These are phyloP conservation scores for Lutjanus argentimaculatus DNA, from an alignment of 2,797 vertebrate genomes.

Conservation along the genomic window DNA sequence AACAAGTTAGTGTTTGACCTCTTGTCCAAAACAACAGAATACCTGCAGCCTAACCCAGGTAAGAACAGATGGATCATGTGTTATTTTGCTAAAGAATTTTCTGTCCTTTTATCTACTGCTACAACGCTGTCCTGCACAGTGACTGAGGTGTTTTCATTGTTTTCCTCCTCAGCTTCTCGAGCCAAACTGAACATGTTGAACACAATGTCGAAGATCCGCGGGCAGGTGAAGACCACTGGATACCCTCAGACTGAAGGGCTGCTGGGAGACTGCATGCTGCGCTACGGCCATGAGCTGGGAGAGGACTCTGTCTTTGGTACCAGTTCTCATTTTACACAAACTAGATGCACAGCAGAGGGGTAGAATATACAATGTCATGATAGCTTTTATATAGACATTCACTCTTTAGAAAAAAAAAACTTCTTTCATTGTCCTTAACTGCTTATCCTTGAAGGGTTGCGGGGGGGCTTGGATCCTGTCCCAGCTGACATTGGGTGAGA, in stretches of 20 bases:
- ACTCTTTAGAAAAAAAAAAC: neutral
- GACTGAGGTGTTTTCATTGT: neutral
- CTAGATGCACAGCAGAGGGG: neutral
- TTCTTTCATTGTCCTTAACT: too few relatives aligned
- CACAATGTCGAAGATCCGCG: constrained; percentile 94
- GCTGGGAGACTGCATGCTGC: constrained; percentile 95
- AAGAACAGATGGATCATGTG: constrained; percentile 12
- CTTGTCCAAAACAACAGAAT: constrained; percentile 94
- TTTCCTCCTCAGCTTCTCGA: constrained; percentile 87
- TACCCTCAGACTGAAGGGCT: constrained; percentile 95
- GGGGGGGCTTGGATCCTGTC: too few relatives aligned
- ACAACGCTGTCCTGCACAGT: neutral
- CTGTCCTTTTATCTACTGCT: neutral
- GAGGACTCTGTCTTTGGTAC: constrained; percentile 93
- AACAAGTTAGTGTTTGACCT: constrained; percentile 94
- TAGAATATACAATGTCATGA: neutral
- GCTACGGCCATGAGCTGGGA: constrained; percentile 92
- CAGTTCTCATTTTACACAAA: neutral
- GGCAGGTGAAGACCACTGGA: constrained; percentile 93
- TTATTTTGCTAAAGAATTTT: neutral
- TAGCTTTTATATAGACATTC: neutral
- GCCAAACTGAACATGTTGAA: constrained; percentile 95
- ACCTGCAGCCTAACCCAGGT: constrained; percentile 98
- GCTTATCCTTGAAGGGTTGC: too few relatives aligned
- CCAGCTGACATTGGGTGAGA: too few relatives aligned